phyloP scores from a whole-genome alignment of 2,113 vertebrate genomes.

The Heptranchias perlo region DNA sequence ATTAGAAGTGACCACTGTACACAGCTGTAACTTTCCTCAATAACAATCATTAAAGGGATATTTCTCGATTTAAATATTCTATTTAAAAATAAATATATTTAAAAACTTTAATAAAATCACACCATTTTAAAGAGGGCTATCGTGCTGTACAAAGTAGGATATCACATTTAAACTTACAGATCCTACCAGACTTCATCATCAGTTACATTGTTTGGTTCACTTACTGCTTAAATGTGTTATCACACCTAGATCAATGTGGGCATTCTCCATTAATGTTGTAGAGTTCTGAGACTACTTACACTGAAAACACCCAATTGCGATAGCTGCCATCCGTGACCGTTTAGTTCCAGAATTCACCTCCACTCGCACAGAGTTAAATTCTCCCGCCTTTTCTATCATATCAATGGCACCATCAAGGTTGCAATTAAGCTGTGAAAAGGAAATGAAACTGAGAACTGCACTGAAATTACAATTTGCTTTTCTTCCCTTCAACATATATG shows the following conservation, averaged over 20 bases:
- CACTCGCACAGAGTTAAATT: slow-evolving; percentile 45
- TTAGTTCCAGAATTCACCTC: slow-evolving; percentile 50
- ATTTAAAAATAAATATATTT: background rate
- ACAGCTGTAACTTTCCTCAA: background rate
- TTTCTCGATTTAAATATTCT: background rate
- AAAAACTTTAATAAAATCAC: background rate
- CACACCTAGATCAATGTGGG: background rate
- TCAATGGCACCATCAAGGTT: slow-evolving; percentile 52
- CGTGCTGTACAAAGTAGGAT: slow-evolving; percentile 59
- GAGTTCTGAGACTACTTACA: slow-evolving; percentile 63
- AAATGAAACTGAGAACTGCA: slow-evolving; percentile 36
- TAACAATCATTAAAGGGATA: background rate
- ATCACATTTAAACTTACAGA: slow-evolving; percentile 45
- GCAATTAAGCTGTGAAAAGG: background rate
- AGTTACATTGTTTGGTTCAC: background rate
- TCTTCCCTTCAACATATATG: slow-evolving; percentile 1
- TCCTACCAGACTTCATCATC: slow-evolving; percentile 42
- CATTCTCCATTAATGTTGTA: background rate
- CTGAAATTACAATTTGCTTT: slow-evolving; percentile 43
- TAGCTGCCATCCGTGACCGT: slow-evolving; percentile 43
- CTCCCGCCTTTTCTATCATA: slow-evolving; percentile 62
- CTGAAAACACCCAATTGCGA: slow-evolving; percentile 65
- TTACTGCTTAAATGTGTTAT: slow-evolving; percentile 44
- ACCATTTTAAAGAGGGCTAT: slow-evolving; percentile 49
- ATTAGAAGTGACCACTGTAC: background rate